These are phyloP conservation scores for Limnephilus marmoratus DNA, from an alignment of 2,888 invertebrate genomes.

Conservation along the genomic window DNA sequence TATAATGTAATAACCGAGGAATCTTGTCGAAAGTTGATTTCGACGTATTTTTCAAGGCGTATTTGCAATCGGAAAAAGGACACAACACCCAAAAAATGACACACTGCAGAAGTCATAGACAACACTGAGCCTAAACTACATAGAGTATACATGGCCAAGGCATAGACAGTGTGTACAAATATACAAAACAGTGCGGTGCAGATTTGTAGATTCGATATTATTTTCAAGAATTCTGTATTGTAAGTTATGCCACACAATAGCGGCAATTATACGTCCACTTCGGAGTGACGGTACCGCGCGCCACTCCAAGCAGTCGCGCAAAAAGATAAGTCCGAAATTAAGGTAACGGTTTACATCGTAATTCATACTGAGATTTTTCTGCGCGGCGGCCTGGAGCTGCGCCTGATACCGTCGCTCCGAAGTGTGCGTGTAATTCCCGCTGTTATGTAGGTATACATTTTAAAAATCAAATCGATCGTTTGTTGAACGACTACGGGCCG, in stretches of 20 bases:
- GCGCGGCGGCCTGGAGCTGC: too few species aligned
- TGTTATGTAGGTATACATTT: too few species aligned
- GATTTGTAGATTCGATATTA: background rate
- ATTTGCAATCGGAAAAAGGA: constrained; percentile 18
- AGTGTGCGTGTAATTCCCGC: too few species aligned
- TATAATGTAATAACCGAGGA: background rate
- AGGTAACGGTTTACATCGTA: too few species aligned
- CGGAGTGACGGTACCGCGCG: background rate
- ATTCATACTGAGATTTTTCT: too few species aligned
- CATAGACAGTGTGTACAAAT: background rate
- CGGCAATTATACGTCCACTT: background rate
- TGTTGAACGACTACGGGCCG: too few species aligned
- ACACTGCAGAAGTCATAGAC: constrained; percentile 20
- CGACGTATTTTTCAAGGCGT: constrained; percentile 4
- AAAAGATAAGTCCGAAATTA: too few species aligned
- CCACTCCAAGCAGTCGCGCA: too few species aligned
- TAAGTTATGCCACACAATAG: background rate
- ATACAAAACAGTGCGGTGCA: background rate
- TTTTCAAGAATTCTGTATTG: background rate
- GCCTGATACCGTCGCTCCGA: too few species aligned
- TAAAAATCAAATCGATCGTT: too few species aligned
- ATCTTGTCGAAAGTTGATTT: constrained; percentile 5
- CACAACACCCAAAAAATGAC: constrained; percentile 26
- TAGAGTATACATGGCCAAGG: background rate
- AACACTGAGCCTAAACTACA: background rate